A percentile compares a stretch with the other conserved stretches of the same genome.
Evolutionary conservation across 64 coral and sea anemone genomes (phyloP).

Genomic region (Dendronephthya gigantea): DNA sequence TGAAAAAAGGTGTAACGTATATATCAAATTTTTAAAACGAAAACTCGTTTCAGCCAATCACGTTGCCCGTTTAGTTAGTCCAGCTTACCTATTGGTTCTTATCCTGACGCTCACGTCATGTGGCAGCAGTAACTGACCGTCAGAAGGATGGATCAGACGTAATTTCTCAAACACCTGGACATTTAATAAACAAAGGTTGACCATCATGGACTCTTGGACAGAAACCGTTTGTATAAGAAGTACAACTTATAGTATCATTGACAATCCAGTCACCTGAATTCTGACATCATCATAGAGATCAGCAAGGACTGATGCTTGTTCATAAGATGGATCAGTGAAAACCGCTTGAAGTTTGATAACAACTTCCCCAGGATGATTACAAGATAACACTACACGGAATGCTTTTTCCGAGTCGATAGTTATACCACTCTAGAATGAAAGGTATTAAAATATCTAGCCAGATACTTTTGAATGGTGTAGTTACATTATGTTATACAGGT

Average conservation of each 20-base stretch:
- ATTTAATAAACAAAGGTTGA: neutral
- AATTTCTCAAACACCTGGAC: constrained; percentile 73
- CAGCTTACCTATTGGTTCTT: constrained; percentile 60
- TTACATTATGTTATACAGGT: neutral
- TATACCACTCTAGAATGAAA: constrained; percentile 63
- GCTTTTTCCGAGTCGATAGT: constrained; percentile 71
- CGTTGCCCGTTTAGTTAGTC: neutral
- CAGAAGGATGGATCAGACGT: constrained; percentile 42
- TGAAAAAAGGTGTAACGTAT: no score
- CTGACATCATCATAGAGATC: constrained; percentile 67
- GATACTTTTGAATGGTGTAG: neutral
- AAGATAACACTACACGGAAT: constrained; percentile 67
- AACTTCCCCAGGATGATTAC: constrained; percentile 68
- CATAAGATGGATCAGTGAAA: constrained; percentile 32
- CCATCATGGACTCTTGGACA: no score
- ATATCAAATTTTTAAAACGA: no score
- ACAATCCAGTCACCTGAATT: constrained; percentile 58
- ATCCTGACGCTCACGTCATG: constrained; percentile 75
- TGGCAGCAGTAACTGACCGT: constrained; percentile 63
- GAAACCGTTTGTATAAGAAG: no score
- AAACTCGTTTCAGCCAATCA: no score
- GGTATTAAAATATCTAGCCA: neutral
- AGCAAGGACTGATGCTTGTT: constrained; percentile 38
- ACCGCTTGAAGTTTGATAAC: constrained; percentile 54
- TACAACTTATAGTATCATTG: no score